Evolutionary conservation across 2,797 vertebrate species (phyloP).

Genomic region (Myripristis murdjan): DNA sequence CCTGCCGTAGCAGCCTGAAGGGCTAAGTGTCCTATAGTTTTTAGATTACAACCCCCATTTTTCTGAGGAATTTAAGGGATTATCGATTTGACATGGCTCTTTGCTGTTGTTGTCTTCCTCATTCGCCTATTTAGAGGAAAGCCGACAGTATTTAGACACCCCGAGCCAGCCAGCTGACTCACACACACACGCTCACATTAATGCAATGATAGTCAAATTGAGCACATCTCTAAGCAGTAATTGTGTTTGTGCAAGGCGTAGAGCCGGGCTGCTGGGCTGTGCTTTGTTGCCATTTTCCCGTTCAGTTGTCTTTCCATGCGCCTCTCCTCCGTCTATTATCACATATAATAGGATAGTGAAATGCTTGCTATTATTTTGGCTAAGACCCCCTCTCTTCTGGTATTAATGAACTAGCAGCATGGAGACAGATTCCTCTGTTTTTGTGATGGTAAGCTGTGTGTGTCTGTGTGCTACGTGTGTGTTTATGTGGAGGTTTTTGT

Average conservation of each 20-base stretch:
- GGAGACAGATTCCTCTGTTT: constrained; percentile 13
- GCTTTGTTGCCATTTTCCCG: constrained; percentile 36
- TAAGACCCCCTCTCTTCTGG: constrained; percentile 13
- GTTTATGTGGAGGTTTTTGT: not conserved
- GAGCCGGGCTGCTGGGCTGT: constrained; percentile 24
- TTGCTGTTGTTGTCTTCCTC: constrained; percentile 64
- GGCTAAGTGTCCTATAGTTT: constrained; percentile 69
- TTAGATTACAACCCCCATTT: constrained; percentile 62
- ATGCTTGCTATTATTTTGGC: constrained; percentile 17
- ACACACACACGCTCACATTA: not conserved
- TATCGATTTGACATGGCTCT: constrained; percentile 78
- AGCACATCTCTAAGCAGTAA: constrained; percentile 51
- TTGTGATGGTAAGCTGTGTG: not conserved
- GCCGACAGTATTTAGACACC: constrained; percentile 29
- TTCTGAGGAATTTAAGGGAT: constrained; percentile 74
- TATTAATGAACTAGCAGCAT: constrained; percentile 31
- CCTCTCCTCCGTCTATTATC: constrained; percentile 37
- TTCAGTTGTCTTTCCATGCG: constrained; percentile 41
- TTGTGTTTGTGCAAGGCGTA: constrained; percentile 50
- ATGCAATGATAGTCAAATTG: constrained; percentile 48
- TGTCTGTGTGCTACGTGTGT: not conserved
- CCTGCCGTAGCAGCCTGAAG: constrained; percentile 51
- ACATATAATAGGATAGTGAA: constrained; percentile 29
- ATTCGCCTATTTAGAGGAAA: constrained; percentile 63
- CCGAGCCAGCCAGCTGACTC: constrained; percentile 51